These are phyloP conservation scores for Hepsetus odoe DNA, from an alignment of 2,113 vertebrate species.

Conservation along the genomic window DNA sequence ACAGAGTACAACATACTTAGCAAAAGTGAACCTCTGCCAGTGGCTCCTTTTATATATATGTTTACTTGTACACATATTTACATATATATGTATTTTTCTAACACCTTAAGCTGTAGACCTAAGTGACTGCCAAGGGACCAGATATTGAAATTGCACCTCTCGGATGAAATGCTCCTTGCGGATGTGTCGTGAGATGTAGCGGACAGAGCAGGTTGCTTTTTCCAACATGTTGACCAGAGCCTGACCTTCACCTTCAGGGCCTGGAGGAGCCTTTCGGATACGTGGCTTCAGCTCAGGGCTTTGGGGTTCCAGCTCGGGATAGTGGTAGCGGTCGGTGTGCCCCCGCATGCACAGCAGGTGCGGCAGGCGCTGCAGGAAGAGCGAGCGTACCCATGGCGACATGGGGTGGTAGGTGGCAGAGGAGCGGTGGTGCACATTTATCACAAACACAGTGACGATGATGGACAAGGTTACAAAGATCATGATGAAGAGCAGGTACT, in stretches of 20 bases:
- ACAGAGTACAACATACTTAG: no score
- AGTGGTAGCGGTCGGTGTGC: conserved; percentile 84
- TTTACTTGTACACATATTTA: no score
- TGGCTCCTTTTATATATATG: no score
- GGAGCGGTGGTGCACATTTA: conserved; percentile 95
- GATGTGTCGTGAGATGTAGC: conserved; percentile 93
- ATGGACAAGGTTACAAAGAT: conserved; percentile 97
- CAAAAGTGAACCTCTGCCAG: no score
- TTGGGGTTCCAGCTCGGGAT: conserved; percentile 79
- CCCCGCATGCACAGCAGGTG: conserved; percentile 91
- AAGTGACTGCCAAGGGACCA: no score
- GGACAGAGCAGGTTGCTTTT: conserved; percentile 88
- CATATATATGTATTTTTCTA: no score
- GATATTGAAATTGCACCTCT: conserved; percentile 86
- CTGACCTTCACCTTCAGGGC: conserved; percentile 76
- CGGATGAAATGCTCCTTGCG: conserved; percentile 93
- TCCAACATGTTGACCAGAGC: conserved; percentile 86
- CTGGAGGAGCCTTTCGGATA: conserved; percentile 53
- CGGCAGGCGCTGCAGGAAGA: conserved; percentile 91
- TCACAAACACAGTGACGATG: conserved; percentile 94
- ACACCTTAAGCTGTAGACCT: no score
- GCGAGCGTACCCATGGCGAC: conserved; percentile 93
- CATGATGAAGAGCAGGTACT: conserved; percentile 97
- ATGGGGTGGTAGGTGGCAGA: conserved; percentile 94
- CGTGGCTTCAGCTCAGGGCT: conserved; percentile 71